These are phyloP conservation scores for Sphaeridia pumilis DNA, from an alignment of 2,888 invertebrate genomes.

Conservation along the genomic window DNA sequence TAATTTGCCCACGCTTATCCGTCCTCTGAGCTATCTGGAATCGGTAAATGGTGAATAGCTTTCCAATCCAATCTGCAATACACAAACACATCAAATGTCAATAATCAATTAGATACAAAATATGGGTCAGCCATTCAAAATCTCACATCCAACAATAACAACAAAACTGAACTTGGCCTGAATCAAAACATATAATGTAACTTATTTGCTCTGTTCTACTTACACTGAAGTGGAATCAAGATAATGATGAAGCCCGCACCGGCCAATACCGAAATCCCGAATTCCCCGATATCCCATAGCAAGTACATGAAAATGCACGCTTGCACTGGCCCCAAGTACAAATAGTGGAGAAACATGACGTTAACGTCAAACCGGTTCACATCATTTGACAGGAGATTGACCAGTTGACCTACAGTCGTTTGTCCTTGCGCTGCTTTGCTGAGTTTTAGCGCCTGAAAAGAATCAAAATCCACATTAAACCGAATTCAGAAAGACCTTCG, in stretches of 20 bases:
- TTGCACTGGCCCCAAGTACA: conserved; percentile 81
- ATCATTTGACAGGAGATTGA: conserved; percentile 89
- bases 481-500: neutral
- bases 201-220: conserved; percentile 12
- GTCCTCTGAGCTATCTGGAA: conserved; percentile 70
- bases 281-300: conserved; percentile 64
- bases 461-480: conserved; percentile 3
- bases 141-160: neutral
- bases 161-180: neutral
- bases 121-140: neutral
- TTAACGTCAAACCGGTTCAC: conserved; percentile 85
- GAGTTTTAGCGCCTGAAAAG: conserved; percentile 54
- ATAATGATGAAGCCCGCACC: conserved; percentile 68
- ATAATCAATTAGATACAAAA: neutral
- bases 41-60: conserved; percentile 46
- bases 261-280: conserved; percentile 57
- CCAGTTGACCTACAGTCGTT: conserved; percentile 82
- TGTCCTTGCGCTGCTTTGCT: conserved; percentile 71
- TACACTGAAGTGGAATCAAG: conserved; percentile 73
- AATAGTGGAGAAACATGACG: conserved; percentile 74
- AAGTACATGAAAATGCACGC: conserved; percentile 67
- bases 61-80: conserved; percentile 41
- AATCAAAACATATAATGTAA: conserved; percentile 3
- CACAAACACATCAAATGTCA: neutral
- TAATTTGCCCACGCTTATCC: conserved; percentile 78